Evolutionary conservation across 2,888 invertebrate species (phyloP).

Genomic region (Pseudoips prasinana): DNA sequence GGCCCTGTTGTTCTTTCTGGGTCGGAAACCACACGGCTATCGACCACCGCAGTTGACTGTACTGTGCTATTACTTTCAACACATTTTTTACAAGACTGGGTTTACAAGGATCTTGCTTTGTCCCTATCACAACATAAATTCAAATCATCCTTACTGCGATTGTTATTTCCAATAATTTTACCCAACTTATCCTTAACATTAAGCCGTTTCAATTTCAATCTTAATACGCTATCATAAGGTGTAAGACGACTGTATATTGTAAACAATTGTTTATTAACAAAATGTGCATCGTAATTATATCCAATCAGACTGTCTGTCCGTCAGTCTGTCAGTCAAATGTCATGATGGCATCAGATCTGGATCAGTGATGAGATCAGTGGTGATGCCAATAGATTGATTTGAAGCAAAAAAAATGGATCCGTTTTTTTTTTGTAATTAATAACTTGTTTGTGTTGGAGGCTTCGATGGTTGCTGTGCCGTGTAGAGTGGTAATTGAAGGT

Average conservation of each 20-base stretch:
- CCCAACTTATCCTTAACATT: conserved; percentile 3
- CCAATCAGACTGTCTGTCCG: conserved; percentile 70
- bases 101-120: conserved; percentile 20
- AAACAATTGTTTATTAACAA: conserved; percentile 52
- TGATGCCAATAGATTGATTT: conserved; percentile 40
- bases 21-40: no score
- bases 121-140: conserved; percentile 27
- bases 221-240: conserved; percentile 3
- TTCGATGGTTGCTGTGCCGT: no score
- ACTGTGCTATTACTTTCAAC: no score
- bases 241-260: conserved; percentile 5
- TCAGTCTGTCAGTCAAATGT: conserved; percentile 66
- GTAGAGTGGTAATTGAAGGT: no score
- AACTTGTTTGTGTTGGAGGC: no score
- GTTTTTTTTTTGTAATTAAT: conserved; percentile 35
- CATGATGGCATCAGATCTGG: conserved; percentile 49
- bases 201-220: conserved; percentile 11
- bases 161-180: conserved; percentile 20
- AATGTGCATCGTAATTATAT: conserved; percentile 78
- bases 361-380: conserved; percentile 44
- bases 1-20: no score
- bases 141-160: conserved; percentile 24
- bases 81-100: no score
- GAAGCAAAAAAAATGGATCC: conserved; percentile 52
- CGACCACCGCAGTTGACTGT: no score